A percentile compares a stretch with the other conserved stretches of the same genome.
Conservation (phyloP, 2,113 vertebrate genomes). For the Apteryx owenii region DNA sequence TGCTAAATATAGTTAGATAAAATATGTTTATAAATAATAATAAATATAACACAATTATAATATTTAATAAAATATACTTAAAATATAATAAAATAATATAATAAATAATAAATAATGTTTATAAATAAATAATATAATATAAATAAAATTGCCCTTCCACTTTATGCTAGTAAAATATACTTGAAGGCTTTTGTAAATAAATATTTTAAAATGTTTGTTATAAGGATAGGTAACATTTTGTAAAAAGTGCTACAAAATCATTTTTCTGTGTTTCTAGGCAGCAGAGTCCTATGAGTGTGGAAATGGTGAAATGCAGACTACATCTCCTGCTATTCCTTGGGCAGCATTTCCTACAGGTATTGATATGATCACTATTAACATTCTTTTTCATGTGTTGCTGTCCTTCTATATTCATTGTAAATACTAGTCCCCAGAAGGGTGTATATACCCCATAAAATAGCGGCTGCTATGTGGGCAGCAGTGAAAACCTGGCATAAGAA, state of each 20-base stretch:
- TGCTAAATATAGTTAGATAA: neutral
- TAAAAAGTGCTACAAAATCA: neutral
- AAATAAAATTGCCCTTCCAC: neutral
- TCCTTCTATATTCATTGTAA: neutral
- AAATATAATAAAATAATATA: no score
- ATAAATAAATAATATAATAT: no score
- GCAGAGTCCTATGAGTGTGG: slow-evolving; percentile 80
- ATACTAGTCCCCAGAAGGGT: neutral
- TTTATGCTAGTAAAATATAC: neutral
- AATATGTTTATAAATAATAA: neutral
- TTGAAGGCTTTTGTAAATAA: neutral
- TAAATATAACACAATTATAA: no score
- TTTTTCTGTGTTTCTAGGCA: slow-evolving; percentile 66
- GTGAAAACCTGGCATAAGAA: neutral
- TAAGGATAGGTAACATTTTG: neutral
- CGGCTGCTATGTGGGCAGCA: neutral
- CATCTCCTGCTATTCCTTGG: slow-evolving; percentile 83
- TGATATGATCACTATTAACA: neutral
- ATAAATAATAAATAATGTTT: no score
- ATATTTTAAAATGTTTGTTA: neutral
- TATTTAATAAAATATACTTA: no score
- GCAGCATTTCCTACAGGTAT: slow-evolving; percentile 83
- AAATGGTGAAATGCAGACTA: slow-evolving; percentile 73
- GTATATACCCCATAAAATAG: neutral
- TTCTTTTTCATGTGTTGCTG: neutral